These are phyloP conservation scores for Chromis chromis DNA, from an alignment of 2,797 vertebrate genomes.

Conservation along the genomic window DNA sequence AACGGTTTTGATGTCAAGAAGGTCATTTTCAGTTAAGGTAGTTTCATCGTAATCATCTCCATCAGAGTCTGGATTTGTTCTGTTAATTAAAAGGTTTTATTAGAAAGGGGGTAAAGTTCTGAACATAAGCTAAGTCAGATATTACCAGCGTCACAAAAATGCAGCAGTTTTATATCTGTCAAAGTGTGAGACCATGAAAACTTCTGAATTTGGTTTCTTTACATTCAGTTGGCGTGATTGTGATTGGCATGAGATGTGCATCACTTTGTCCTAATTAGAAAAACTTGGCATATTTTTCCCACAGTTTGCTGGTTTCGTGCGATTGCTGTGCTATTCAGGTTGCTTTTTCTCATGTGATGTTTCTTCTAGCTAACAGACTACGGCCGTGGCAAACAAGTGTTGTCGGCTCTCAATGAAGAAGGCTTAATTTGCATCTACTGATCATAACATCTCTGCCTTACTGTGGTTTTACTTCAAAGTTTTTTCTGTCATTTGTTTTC, in stretches of 20 bases:
- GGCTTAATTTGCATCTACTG: not conserved
- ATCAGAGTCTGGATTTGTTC: constrained; percentile 3
- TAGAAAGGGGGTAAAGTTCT: not conserved
- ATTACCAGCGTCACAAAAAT: not conserved
- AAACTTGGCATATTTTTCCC: constrained; percentile 1
- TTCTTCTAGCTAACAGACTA: constrained; percentile 15
- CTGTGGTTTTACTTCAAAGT: constrained; percentile 22
- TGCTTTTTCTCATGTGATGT: constrained; percentile 19
- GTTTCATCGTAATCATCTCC: not conserved
- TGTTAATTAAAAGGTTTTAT: not conserved
- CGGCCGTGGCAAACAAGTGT: not conserved
- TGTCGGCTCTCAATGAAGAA: constrained; percentile 10
- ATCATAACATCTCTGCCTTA: constrained; percentile 33
- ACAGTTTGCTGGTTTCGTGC: constrained; percentile 25
- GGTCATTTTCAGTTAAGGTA: constrained; percentile 1
- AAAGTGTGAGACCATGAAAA: not conserved
- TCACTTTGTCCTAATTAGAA: constrained; percentile 12
- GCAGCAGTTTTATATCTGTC: not conserved
- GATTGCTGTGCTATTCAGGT: constrained; percentile 15
- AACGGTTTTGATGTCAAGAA: constrained; percentile 6
- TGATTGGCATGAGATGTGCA: constrained; percentile 5
- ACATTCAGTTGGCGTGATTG: not conserved
- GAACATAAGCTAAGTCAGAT: not conserved
- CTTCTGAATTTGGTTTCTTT: not conserved
- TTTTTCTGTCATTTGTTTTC: constrained; percentile 27